phyloP scores from a whole-genome alignment of 1,140 invertebrate species.

The Solenopsis invicta region DNA sequence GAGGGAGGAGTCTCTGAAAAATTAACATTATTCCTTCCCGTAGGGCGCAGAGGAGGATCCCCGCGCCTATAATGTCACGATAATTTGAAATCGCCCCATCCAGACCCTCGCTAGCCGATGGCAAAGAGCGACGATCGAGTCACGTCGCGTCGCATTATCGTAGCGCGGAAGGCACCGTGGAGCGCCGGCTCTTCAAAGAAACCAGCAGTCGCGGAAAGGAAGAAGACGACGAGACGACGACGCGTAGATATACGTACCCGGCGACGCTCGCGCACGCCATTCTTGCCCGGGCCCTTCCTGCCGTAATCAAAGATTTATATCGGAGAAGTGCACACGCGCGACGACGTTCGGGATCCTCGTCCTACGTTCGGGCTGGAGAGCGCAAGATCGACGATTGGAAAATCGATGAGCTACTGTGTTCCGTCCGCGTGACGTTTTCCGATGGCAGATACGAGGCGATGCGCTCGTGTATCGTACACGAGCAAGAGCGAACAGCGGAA shows the following conservation, averaged over 20 bases:
- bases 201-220: conserved; percentile 7
- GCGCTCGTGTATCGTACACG: neutral
- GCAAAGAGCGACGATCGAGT: conserved; percentile 31
- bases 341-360: neutral
- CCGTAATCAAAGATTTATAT: conserved; percentile 77
- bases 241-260: conserved; percentile 16
- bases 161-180: conserved; percentile 54
- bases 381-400: conserved; percentile 68
- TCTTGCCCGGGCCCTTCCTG: conserved; percentile 65
- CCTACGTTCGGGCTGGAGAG: conserved; percentile 18
- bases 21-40: conserved; percentile 78
- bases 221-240: neutral
- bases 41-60: conserved; percentile 15
- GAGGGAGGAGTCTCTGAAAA: conserved; percentile 73
- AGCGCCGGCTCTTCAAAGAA: conserved; percentile 67
- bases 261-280: conserved; percentile 17
- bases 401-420: conserved; percentile 68
- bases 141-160: conserved; percentile 44
- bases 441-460: conserved; percentile 65
- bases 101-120: conserved; percentile 36
- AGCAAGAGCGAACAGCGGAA: conserved; percentile 63
- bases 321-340: conserved; percentile 49
- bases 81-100: conserved; percentile 81
- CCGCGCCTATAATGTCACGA: conserved; percentile 72
- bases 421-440: conserved; percentile 64